Percentiles rank a stretch among this genome's conserved stretches.
phyloP scores from a whole-genome alignment of 92 coral and sea anemone species.

The Blastomussa wellsi region DNA sequence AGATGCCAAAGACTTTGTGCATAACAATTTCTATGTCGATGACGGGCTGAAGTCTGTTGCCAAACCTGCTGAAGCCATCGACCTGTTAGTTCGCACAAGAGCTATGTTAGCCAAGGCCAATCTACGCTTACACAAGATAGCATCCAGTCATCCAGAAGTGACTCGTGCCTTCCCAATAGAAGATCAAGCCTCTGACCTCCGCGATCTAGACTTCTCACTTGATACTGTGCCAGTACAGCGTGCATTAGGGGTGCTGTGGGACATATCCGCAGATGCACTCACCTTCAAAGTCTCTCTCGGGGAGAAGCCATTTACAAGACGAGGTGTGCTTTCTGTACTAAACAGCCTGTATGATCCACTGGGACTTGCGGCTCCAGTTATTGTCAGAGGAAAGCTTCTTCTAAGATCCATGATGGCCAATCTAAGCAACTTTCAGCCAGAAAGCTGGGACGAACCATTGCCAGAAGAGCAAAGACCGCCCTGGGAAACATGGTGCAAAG shows the following conservation, averaged over 20 bases:
- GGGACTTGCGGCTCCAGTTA: slow-evolving; percentile 41
- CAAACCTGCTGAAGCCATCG: not conserved
- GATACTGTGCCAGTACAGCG: slow-evolving; percentile 36
- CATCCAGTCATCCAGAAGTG: slow-evolving; percentile 15
- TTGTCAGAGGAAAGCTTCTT: slow-evolving; percentile 23
- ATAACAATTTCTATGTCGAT: not conserved
- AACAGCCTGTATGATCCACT: slow-evolving; percentile 42
- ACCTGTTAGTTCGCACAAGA: not conserved
- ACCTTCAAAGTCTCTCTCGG: slow-evolving; percentile 11
- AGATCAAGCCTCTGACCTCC: slow-evolving; percentile 6
- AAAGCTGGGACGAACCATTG: not conserved
- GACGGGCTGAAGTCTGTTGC: not conserved
- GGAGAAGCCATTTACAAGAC: slow-evolving; percentile 24
- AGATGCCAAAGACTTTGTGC: not conserved
- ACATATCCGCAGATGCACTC: slow-evolving; percentile 25
- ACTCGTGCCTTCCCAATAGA: slow-evolving; percentile 15
- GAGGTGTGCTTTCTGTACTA: slow-evolving; percentile 16
- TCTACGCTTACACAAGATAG: slow-evolving; percentile 7
- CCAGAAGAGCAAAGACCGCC: slow-evolving; percentile 12
- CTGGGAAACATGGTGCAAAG: slow-evolving; percentile 36
- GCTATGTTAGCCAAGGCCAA: slow-evolving; percentile 21
- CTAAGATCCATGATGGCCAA: slow-evolving; percentile 6
- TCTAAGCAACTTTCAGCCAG: slow-evolving; percentile 8
- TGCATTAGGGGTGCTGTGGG: slow-evolving; percentile 30
- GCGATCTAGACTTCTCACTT: slow-evolving; percentile 7